Evolutionary conservation across 2,888 invertebrate genomes (phyloP).

Genomic region (Calephelis perditalis): DNA sequence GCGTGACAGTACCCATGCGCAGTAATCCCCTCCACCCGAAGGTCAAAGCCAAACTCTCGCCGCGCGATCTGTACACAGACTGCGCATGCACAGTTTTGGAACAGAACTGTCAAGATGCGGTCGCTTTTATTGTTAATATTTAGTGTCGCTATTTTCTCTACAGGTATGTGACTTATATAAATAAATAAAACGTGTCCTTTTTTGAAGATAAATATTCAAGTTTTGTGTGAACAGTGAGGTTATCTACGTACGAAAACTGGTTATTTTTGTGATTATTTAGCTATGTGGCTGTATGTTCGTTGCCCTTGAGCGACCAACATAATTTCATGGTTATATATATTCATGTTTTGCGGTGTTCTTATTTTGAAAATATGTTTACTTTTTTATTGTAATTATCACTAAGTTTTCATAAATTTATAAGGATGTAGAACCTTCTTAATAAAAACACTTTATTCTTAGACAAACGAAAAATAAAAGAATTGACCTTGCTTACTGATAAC

Average conservation of each 20-base stretch:
- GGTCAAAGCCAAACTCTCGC: no score
- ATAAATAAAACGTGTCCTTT: neutral
- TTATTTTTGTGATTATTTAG: conserved; percentile 14
- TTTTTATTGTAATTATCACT: no score
- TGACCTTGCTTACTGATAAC: no score
- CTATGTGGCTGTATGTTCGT: conserved; percentile 2
- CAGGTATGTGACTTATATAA: neutral
- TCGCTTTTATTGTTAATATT: neutral
- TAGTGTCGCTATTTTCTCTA: conserved; percentile 1
- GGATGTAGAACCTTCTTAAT: no score
- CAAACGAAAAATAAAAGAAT: no score
- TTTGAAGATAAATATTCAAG: neutral
- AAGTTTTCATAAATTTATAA: no score
- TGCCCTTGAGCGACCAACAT: conserved; percentile 1
- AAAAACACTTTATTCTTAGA: no score
- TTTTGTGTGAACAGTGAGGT: neutral
- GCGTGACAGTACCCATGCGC: no score
- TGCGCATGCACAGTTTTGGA: conserved; percentile 2
- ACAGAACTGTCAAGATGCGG: conserved; percentile 4
- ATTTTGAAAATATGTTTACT: no score
- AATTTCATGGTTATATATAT: conserved; percentile 5
- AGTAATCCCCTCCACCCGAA: no score
- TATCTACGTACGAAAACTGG: neutral
- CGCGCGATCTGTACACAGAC: no score
- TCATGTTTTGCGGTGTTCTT: no score